Base-by-base conservation (phyloP, 2,888 invertebrate genomes). In the Mechanitis mazaeus region DNA sequence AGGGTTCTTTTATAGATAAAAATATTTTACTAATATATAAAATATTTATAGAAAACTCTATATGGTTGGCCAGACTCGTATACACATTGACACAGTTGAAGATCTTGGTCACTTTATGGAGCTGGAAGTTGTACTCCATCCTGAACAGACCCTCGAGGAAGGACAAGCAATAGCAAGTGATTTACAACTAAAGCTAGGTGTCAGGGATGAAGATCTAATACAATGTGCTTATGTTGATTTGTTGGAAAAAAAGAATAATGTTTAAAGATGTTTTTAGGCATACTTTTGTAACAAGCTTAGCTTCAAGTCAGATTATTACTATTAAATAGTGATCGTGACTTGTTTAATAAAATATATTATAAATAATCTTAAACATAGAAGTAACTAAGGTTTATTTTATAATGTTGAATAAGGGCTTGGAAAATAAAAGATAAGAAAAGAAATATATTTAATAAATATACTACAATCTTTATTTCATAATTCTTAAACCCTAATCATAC, bases 1-100 rank as follows among this genome's bases (percentile, higher is more conserved):
- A 20, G 20, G 1, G 20, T 9, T 45, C 1, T 45, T 45, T 2
- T 45, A 3, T 45, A 45, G 5, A 9, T 9, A 9, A 45, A 3
- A 45, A 0, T 45, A 35, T 11, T 56, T 56, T 45, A 47, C 47
- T 58, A n/a, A 9, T 53, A 31, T 54, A n/a, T 56, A 12, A 33
- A 42, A 54, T 31, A 55, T 42, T 65, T 64, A 4, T 76, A 92
- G 98, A 4, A 90, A 92, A 67, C 86, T 98, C 4, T 97, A 93
- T 76, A 87, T 97, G 80, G 92, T 95, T 3, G 95, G 92, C 0
- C 95, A 96, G 77, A 97, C 97, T 0, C 90, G 98, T 65, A 92
- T 99, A 35, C 98, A 98, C 80, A 88, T 98, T 69, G 98, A 99
- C 82, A 84, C 92, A 59, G 98, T 99, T 0, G 90, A 94, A 70